phyloP scores from a whole-genome alignment of 2,113 vertebrate species.

The Labeo catla region DNA sequence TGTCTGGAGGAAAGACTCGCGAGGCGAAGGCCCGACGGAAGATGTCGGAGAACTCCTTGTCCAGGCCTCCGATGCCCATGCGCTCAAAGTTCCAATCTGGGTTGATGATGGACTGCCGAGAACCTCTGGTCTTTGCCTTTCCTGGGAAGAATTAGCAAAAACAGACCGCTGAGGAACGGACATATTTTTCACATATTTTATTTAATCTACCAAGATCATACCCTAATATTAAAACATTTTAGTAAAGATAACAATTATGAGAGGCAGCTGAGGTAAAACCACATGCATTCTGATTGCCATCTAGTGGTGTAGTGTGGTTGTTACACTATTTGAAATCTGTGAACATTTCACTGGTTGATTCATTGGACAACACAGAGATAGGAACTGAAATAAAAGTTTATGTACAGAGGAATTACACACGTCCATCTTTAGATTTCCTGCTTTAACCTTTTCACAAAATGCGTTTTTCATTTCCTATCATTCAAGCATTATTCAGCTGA shows the following conservation, averaged over 20 bases:
- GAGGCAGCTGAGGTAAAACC: not conserved
- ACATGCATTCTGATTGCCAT: slow-evolving; percentile 36
- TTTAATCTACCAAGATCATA: not conserved
- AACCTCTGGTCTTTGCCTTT: slow-evolving; percentile 91
- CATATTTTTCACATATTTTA: too few species aligned
- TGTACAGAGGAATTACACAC: not conserved
- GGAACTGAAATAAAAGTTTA: not conserved
- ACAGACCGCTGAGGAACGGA: not conserved
- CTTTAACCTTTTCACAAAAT: not conserved
- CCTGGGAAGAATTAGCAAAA: slow-evolving; percentile 71
- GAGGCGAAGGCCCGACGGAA: slow-evolving; percentile 96
- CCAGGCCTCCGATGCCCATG: slow-evolving; percentile 97
- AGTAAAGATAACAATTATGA: not conserved
- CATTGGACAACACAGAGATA: not conserved
- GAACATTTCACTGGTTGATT: not conserved
- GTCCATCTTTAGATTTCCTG: too few species aligned
- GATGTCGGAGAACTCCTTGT: slow-evolving; percentile 96
- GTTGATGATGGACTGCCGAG: slow-evolving; percentile 96
- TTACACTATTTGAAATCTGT: not conserved
- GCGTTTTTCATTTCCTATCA: not conserved
- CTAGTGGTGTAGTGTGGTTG: slow-evolving; percentile 38
- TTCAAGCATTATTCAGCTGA: not conserved
- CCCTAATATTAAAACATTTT: not conserved
- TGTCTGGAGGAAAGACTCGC: slow-evolving; percentile 94
- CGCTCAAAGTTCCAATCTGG: slow-evolving; percentile 99